Conservation (phyloP, 2,888 invertebrate genomes). For the Icerya purchasi region DNA sequence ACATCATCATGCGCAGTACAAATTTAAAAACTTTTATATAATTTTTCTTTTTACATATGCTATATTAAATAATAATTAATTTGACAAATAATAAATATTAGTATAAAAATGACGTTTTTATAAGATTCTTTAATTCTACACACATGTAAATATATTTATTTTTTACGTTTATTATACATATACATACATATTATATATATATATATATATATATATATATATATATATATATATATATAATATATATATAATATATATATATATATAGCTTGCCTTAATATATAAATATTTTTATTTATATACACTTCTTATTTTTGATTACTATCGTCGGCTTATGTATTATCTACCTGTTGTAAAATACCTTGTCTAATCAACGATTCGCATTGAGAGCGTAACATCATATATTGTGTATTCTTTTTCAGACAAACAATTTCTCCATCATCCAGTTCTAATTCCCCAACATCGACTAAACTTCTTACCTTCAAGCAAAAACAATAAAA, state of each 20-base stretch:
- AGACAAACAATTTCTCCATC: constrained; percentile 77
- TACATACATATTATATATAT: not conserved
- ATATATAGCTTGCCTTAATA: not conserved
- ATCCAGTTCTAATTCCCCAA: constrained; percentile 81
- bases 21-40: not conserved
- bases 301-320: not conserved
- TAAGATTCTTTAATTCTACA: too few species aligned
- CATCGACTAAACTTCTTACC: constrained; percentile 63
- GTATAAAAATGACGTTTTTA: too few species aligned
- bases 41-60: too few species aligned
- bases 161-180: too few species aligned
- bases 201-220: not conserved
- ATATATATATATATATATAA: not conserved
- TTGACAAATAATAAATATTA: too few species aligned
- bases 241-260: not conserved
- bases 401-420: constrained; percentile 78
- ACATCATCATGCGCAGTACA: not conserved
- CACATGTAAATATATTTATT: too few species aligned
- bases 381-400: constrained; percentile 67
- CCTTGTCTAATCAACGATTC: constrained; percentile 80
- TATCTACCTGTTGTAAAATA: constrained; percentile 48
- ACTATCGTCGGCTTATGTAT: too few species aligned
- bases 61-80: too few species aligned
- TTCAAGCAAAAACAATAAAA: constrained; percentile 20
- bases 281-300: not conserved